phyloP scores from a whole-genome alignment of 2,113 vertebrate species.

The Dasyurus viverrinus region DNA sequence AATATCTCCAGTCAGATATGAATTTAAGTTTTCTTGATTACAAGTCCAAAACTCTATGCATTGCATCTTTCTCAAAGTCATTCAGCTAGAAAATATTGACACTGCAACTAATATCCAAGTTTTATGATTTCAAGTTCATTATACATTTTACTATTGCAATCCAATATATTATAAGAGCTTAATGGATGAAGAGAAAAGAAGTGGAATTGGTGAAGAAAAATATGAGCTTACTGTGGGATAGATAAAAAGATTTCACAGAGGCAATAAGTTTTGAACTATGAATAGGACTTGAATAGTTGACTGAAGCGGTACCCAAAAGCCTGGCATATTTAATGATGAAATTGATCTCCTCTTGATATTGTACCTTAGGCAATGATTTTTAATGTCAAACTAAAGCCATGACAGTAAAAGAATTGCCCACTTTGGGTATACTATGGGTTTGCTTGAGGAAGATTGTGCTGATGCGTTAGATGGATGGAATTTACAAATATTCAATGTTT shows the following conservation, averaged over 20 bases:
- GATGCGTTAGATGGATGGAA: neutral
- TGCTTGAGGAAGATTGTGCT: neutral
- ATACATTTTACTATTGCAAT: neutral
- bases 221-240: neutral
- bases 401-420: neutral
- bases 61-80: neutral
- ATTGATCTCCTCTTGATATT: neutral
- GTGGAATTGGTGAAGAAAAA: neutral
- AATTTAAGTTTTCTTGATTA: neutral
- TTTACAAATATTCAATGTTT: neutral
- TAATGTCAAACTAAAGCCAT: neutral
- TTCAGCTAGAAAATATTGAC: neutral
- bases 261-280: neutral
- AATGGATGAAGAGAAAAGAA: neutral
- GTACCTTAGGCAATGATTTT: conserved; percentile 4
- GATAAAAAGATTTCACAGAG: neutral
- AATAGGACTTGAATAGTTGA: neutral
- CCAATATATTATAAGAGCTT: neutral
- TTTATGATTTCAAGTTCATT: neutral
- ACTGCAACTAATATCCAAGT: neutral
- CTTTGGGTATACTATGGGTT: neutral
- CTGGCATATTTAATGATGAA: neutral
- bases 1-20: neutral
- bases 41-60: neutral
- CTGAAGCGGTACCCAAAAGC: neutral